These are phyloP conservation scores for Pandemis cinnamomeana DNA, from an alignment of 2,888 invertebrate species.

Conservation along the genomic window DNA sequence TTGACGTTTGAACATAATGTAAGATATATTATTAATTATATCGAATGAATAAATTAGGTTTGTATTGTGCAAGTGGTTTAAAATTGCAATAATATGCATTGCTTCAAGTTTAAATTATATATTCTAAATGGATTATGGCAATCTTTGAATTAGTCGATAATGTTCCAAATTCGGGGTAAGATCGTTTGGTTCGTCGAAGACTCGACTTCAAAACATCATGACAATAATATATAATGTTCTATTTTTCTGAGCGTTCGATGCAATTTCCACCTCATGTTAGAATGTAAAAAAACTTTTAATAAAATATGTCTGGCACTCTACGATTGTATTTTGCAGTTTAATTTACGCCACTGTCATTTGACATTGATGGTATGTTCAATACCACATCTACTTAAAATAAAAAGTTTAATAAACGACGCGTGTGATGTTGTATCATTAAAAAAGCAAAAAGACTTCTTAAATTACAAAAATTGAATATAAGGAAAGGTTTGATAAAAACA, in stretches of 20 bases:
- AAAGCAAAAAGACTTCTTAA: too few relatives aligned
- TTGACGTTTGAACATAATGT: constrained; percentile 73
- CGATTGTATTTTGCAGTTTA: constrained; percentile 28
- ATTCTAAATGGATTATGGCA: constrained; percentile 43
- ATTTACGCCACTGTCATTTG: constrained; percentile 30
- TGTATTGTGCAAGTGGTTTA: constrained; percentile 46
- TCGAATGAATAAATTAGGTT: constrained; percentile 48
- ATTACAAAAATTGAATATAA: too few relatives aligned
- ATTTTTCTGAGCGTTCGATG: constrained; percentile 64
- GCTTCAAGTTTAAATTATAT: constrained; percentile 42
- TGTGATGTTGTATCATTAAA: too few relatives aligned
- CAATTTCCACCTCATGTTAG: constrained; percentile 37
- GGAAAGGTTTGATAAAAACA: too few relatives aligned
- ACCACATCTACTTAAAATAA: not conserved
- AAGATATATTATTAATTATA: constrained; percentile 57
- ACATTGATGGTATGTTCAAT: not conserved
- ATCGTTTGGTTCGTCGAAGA: constrained; percentile 25
- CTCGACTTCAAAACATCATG: constrained; percentile 68
- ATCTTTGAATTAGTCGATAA: constrained; percentile 41
- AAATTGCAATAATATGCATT: constrained; percentile 54
- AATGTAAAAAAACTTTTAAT: constrained; percentile 40
- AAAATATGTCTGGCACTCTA: constrained; percentile 37
- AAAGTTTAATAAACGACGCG: not conserved
- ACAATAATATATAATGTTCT: constrained; percentile 76
- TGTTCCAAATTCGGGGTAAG: constrained; percentile 24